These are phyloP conservation scores for Psammodynastes pulverulentus DNA, from an alignment of 2,113 vertebrate species.

Conservation along the genomic window DNA sequence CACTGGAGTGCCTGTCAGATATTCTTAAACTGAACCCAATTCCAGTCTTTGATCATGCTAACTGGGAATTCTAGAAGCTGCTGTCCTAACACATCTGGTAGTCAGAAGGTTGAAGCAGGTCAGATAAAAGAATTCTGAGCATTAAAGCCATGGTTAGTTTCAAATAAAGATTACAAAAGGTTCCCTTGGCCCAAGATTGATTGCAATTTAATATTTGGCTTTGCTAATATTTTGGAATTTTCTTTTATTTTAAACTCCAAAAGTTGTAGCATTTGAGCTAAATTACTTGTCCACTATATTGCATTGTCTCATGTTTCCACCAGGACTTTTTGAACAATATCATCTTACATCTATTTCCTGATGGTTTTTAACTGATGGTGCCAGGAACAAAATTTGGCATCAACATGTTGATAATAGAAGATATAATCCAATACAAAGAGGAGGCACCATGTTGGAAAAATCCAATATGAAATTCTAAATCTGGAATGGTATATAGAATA, in stretches of 20 bases:
- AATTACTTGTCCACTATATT: neutral
- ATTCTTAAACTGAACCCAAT: neutral
- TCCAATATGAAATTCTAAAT: neutral
- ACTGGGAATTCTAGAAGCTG: neutral
- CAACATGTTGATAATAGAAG: neutral
- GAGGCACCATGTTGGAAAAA: neutral
- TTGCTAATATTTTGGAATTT: neutral
- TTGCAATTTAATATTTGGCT: neutral
- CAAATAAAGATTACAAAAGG: neutral
- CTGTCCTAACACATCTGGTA: neutral
- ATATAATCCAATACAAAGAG: neutral
- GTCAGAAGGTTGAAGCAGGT: neutral
- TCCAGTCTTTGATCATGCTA: neutral
- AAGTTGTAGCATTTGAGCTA: neutral
- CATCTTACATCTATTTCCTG: neutral
- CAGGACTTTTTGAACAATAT: neutral
- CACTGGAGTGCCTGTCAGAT: neutral
- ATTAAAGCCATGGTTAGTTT: neutral
- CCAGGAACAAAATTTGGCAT: neutral
- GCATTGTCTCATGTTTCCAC: neutral
- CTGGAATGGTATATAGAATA: neutral
- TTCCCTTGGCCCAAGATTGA: neutral
- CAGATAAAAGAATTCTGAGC: neutral
- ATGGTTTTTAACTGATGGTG: neutral
- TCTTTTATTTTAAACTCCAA: neutral